These are phyloP conservation scores for Pachyseris speciosa DNA, from an alignment of 64 coral and sea anemone species.

Conservation along the genomic window DNA sequence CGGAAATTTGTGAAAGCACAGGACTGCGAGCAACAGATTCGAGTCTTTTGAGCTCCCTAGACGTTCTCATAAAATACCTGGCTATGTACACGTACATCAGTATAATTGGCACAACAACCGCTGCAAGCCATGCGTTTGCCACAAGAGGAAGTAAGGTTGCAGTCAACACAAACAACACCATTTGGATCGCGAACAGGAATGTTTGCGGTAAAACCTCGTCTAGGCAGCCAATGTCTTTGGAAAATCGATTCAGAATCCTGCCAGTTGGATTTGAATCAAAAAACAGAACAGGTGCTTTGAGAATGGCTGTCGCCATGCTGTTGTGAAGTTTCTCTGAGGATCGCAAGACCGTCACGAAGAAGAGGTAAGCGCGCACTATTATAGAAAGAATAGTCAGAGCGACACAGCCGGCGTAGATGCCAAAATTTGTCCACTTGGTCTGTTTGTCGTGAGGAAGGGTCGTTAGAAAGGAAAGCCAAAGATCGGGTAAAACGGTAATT, in stretches of 20 bases:
- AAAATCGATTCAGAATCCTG: constrained; percentile 78
- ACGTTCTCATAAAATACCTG: constrained; percentile 36
- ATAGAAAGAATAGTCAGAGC: constrained; percentile 6
- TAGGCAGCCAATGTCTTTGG: constrained; percentile 64
- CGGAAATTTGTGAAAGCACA: constrained; percentile 53
- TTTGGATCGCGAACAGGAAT: constrained; percentile 21
- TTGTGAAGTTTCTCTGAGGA: constrained; percentile 72
- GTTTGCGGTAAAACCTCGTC: constrained; percentile 62
- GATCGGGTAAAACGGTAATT: constrained; percentile 32
- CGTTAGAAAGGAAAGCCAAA: constrained; percentile 58
- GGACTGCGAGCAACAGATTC: constrained; percentile 59
- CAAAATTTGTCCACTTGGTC: background rate
- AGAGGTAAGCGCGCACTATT: background rate
- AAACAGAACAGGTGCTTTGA: constrained; percentile 65
- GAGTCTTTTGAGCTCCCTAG: constrained; percentile 62
- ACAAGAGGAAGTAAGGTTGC: constrained; percentile 19
- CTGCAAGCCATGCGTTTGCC: constrained; percentile 51
- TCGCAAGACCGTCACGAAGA: constrained; percentile 17
- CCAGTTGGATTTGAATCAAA: constrained; percentile 70
- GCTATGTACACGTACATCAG: constrained; percentile 11
- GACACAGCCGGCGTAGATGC: constrained; percentile 48
- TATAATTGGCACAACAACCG: constrained; percentile 46
- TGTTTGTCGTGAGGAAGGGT: background rate
- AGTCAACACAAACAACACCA: constrained; percentile 58
- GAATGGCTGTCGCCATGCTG: constrained; percentile 49